A percentile compares a stretch with the other conserved stretches of the same genome.
These are phyloP conservation scores for Melanocharis versteri DNA, from an alignment of 2,113 vertebrate species.

Conservation along the genomic window DNA sequence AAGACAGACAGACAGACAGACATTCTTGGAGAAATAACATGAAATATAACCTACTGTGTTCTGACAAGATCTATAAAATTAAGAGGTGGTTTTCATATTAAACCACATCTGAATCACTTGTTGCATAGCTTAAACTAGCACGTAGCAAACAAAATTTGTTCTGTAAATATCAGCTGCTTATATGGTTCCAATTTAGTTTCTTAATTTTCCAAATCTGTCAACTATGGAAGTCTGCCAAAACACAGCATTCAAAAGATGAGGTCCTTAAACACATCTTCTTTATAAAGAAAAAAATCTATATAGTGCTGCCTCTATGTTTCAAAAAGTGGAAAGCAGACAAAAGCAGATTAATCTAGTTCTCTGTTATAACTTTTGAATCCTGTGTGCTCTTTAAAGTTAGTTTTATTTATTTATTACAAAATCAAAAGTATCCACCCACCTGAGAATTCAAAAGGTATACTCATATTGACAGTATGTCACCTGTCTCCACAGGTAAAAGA, in stretches of 20 bases:
- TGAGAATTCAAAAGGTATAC: not conserved
- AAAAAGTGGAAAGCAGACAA: not conserved
- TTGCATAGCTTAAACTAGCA: not conserved
- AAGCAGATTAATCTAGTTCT: not conserved
- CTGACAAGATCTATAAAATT: not conserved
- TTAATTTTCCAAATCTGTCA: not conserved
- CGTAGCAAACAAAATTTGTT: fast-evolving
- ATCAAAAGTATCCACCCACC: not conserved
- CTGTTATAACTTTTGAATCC: not conserved
- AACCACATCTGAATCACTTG: not conserved
- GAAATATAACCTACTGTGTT: not conserved
- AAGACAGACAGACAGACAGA: too few relatives aligned
- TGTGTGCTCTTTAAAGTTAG: not conserved
- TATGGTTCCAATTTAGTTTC: not conserved
- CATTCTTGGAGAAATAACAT: not conserved
- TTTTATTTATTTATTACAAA: not conserved
- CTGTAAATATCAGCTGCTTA: not conserved
- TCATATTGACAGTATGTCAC: not conserved
- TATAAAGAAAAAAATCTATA: not conserved
- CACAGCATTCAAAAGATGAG: not conserved
- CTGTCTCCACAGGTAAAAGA: not conserved
- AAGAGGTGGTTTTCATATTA: not conserved
- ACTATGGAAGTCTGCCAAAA: not conserved
- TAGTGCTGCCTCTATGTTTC: not conserved
- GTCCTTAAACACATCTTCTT: not conserved